Evolutionary conservation across 1,140 invertebrate species (phyloP).

Genomic region (Drosophila sp.): DNA sequence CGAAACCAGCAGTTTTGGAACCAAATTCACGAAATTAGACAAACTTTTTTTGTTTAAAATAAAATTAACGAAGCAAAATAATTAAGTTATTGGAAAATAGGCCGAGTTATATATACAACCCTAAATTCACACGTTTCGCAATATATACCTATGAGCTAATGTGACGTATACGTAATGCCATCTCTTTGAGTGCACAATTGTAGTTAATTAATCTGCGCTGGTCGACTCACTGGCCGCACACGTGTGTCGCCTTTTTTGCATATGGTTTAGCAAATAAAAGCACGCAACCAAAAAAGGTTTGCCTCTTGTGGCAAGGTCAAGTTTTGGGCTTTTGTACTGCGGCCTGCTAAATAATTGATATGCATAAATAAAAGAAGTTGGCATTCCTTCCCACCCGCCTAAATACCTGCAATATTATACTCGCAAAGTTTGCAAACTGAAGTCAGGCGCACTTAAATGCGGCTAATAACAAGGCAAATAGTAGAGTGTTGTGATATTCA

Average conservation of each 20-base stretch:
- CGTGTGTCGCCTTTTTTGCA: slow-evolving; percentile 34
- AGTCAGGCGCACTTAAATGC: slow-evolving; percentile 19
- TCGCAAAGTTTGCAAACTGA: slow-evolving; percentile 17
- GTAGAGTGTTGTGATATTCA: slow-evolving; percentile 45
- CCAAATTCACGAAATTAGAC: no score
- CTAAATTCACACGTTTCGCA: no score
- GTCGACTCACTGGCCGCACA: slow-evolving; percentile 1
- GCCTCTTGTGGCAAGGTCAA: slow-evolving; percentile 49
- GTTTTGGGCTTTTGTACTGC: slow-evolving; percentile 30
- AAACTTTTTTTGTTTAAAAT: no score
- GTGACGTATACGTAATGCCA: slow-evolving; percentile 37
- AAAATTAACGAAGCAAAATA: no score
- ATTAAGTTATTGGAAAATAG: no score
- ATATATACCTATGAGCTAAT: slow-evolving; percentile 2
- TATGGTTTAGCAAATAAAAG: slow-evolving; percentile 7
- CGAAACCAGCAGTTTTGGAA: no score
- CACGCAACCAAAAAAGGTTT: slow-evolving; percentile 22
- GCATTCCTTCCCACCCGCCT: slow-evolving; percentile 4
- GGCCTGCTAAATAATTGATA: slow-evolving; percentile 46
- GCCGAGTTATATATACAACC: no score
- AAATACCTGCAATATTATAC: slow-evolving; percentile 15
- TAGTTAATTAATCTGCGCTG: slow-evolving; percentile 34
- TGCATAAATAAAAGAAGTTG: slow-evolving; percentile 19
- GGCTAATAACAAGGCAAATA: slow-evolving; percentile 54
- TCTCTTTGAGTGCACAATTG: slow-evolving; percentile 22